Percentiles rank a stretch among this genome's conserved stretches.
These are phyloP conservation scores for Temnothorax unifasciatus DNA, from an alignment of 2,888 invertebrate genomes.

Conservation along the genomic window DNA sequence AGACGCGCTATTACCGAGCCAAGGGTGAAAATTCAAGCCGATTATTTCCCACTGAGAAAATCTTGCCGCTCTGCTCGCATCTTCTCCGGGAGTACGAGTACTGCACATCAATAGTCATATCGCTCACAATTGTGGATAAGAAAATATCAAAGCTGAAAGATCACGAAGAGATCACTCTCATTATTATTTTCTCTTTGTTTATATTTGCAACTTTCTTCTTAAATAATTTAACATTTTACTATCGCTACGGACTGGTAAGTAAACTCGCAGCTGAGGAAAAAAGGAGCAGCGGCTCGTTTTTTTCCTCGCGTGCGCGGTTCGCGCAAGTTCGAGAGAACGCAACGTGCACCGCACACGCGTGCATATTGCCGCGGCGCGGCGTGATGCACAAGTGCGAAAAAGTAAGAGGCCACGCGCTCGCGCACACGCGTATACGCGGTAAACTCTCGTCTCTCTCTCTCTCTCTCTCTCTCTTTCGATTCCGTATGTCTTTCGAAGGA, in stretches of 20 bases:
- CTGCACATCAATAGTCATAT: too few relatives aligned
- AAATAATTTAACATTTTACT: conserved; percentile 1
- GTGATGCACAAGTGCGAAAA: conserved; percentile 49
- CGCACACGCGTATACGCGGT: conserved; percentile 62
- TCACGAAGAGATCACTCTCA: neutral
- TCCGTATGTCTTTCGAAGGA: conserved; percentile 76
- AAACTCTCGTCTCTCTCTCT: conserved; percentile 19
- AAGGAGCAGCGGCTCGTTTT: neutral
- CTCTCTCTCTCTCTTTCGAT: conserved; percentile 9
- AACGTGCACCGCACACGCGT: conserved; percentile 13
- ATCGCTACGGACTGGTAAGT: too few relatives aligned
- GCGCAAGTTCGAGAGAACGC: conserved; percentile 10
- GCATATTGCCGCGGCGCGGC: conserved; percentile 3
- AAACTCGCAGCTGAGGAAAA: neutral
- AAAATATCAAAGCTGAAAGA: neutral
- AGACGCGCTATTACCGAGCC: neutral
- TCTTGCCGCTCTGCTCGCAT: too few relatives aligned
- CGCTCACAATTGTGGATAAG: neutral
- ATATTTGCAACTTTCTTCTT: neutral
- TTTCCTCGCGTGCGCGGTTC: neutral
- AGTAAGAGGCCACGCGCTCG: conserved; percentile 52
- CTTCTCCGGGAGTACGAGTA: too few relatives aligned
- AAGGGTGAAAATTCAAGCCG: neutral
- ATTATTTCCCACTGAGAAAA: neutral
- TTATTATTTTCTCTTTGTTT: neutral